phyloP scores from a whole-genome alignment of 2,797 vertebrate genomes.

The Sebastes vulpes region DNA sequence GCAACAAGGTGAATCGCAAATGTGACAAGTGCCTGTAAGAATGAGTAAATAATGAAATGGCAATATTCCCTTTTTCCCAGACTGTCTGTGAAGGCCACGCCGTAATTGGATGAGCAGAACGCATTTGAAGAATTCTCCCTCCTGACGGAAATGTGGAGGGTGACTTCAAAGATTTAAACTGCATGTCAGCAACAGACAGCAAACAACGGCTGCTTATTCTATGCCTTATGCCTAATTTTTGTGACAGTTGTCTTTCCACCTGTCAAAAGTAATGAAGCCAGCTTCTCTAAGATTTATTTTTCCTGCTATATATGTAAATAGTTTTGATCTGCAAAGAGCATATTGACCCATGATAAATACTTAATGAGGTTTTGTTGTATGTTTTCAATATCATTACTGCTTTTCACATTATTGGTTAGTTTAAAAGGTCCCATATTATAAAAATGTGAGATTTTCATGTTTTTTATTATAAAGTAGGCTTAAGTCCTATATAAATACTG shows the following conservation, averaged over 20 bases:
- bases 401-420: neutral
- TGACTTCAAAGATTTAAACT: slow-evolving; percentile 60
- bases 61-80: slow-evolving; percentile 24
- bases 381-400: neutral
- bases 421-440: too few relatives aligned
- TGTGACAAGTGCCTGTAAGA: slow-evolving; percentile 33
- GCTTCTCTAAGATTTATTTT: neutral
- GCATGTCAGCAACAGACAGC: slow-evolving; percentile 6
- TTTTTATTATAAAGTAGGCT: too few relatives aligned
- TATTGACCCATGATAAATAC: neutral
- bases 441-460: too few relatives aligned
- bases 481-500: too few relatives aligned
- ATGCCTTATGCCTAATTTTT: neutral
- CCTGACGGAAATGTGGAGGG: slow-evolving; percentile 22
- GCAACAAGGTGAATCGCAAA: slow-evolving; percentile 60
- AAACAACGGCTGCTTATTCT: slow-evolving; percentile 45
- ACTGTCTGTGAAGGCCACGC: slow-evolving; percentile 32
- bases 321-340: slow-evolving; percentile 16
- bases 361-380: neutral
- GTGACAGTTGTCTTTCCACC: slow-evolving; percentile 36
- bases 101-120: slow-evolving; percentile 51
- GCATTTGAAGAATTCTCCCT: slow-evolving; percentile 8
- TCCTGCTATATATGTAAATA: slow-evolving; percentile 9
- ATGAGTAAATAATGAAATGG: slow-evolving; percentile 42
- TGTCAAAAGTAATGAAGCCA: slow-evolving; percentile 45